phyloP scores from a whole-genome alignment of 1,140 invertebrate genomes.

The Rhysida immarginata region DNA sequence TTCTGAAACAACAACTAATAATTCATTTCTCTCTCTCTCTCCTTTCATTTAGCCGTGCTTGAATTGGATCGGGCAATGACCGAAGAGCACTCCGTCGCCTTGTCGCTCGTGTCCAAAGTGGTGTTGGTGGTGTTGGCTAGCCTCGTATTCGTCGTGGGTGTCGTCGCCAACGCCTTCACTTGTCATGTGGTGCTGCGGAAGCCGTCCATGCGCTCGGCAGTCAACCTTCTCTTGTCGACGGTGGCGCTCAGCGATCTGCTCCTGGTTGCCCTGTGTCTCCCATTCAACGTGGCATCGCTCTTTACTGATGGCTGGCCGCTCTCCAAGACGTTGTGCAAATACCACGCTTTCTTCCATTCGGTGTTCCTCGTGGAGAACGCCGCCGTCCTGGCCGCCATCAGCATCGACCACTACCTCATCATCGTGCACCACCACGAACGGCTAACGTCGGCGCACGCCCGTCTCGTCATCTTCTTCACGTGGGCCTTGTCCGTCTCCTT shows the following conservation, averaged over 20 bases:
- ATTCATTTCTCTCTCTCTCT: no score
- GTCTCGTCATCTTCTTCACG: neutral
- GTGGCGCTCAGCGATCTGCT: neutral
- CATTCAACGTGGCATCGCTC: neutral
- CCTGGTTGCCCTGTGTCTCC: neutral
- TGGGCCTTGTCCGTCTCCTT: no score
- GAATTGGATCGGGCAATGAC: no score
- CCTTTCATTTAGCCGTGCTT: no score
- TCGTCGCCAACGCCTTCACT: neutral
- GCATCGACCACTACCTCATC: neutral
- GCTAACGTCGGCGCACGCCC: neutral
- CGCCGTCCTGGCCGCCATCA: neutral
- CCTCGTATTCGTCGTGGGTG: no score
- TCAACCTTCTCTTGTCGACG: neutral
- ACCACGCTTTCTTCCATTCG: neutral
- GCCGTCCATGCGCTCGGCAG: neutral
- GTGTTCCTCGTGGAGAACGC: neutral
- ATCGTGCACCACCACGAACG: neutral
- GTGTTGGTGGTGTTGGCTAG: no score
- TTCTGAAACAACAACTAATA: no score
- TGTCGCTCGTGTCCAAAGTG: no score
- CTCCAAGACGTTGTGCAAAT: neutral
- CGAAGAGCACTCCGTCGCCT: no score
- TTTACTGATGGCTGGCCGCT: neutral
- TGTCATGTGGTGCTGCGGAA: neutral